Conservation (phyloP, 2,113 vertebrate genomes). For the Prionailurus viverrinus region DNA sequence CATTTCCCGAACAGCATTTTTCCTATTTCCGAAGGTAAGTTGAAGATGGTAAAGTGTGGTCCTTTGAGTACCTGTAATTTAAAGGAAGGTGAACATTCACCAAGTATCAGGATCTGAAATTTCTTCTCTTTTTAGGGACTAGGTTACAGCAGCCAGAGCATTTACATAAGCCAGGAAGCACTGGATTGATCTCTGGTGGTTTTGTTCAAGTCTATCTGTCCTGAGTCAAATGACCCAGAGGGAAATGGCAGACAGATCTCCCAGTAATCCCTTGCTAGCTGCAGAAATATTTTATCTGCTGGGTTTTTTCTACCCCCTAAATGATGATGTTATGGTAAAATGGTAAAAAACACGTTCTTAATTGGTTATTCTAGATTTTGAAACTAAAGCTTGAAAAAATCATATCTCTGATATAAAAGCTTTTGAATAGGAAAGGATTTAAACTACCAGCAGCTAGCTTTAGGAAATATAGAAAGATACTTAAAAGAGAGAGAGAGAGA, state of each 20-base stretch:
- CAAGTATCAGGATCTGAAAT: neutral
- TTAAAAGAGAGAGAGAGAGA: neutral
- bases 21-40: neutral
- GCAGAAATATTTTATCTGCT: neutral
- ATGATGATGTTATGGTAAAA: neutral
- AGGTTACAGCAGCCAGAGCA: neutral
- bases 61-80: neutral
- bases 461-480: neutral
- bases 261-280: neutral
- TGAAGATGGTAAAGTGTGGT: neutral
- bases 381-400: neutral
- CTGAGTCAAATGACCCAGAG: neutral
- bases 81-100: neutral
- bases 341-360: neutral
- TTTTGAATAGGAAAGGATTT: constrained; percentile 21
- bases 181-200: neutral
- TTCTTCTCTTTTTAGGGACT: neutral
- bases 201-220: neutral
- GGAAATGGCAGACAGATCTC: neutral
- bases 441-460: neutral
- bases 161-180: neutral
- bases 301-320: neutral
- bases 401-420: neutral
- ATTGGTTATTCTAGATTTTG: neutral
- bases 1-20: neutral